A percentile compares a stretch with the other conserved stretches of the same genome.
These are phyloP conservation scores for Drosophila saltans DNA, from an alignment of 1,140 invertebrate species.

Conservation along the genomic window DNA sequence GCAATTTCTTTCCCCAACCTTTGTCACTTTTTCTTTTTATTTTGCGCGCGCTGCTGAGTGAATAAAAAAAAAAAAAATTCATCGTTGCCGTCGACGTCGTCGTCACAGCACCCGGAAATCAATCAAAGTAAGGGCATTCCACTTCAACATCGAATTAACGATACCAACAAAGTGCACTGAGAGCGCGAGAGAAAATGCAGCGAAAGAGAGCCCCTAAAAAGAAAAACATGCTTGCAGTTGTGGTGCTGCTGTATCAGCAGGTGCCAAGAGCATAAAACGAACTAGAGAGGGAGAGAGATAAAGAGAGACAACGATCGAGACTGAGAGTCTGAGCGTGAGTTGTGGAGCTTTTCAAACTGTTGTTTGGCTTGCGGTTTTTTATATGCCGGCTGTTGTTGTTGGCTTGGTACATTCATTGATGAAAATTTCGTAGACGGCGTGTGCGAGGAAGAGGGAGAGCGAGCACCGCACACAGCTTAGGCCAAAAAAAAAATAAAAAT, in stretches of 20 bases:
- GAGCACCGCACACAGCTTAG: conserved; percentile 33
- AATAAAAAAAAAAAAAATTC: conserved; percentile 60
- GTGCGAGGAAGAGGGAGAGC: conserved; percentile 19
- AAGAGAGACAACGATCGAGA: conserved; percentile 6
- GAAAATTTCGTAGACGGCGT: conserved; percentile 50
- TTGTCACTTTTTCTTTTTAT: conserved; percentile 54
- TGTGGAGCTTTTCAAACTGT: conserved; percentile 59
- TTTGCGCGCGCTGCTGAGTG: conserved; percentile 32
- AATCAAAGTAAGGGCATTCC: conserved; percentile 71
- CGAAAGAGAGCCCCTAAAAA: conserved; percentile 23
- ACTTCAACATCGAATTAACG: conserved; percentile 55
- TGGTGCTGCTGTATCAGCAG: conserved; percentile 40
- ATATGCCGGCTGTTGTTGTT: conserved; percentile 70
- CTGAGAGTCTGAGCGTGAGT: conserved; percentile 16
- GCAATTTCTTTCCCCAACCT: conserved; percentile 53
- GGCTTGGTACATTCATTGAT: conserved; percentile 66
- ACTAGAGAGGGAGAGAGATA: not conserved
- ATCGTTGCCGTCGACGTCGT: not conserved
- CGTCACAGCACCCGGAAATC: conserved; percentile 60
- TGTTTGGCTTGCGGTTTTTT: conserved; percentile 51
- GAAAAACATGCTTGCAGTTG: conserved; percentile 31
- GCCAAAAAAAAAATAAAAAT: conserved; percentile 28
- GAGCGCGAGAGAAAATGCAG: conserved; percentile 13
- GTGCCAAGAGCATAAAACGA: conserved; percentile 56
- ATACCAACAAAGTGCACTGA: conserved; percentile 58